Base-by-base conservation (phyloP, 2,797 vertebrate species). In the Poecilia picta region DNA sequence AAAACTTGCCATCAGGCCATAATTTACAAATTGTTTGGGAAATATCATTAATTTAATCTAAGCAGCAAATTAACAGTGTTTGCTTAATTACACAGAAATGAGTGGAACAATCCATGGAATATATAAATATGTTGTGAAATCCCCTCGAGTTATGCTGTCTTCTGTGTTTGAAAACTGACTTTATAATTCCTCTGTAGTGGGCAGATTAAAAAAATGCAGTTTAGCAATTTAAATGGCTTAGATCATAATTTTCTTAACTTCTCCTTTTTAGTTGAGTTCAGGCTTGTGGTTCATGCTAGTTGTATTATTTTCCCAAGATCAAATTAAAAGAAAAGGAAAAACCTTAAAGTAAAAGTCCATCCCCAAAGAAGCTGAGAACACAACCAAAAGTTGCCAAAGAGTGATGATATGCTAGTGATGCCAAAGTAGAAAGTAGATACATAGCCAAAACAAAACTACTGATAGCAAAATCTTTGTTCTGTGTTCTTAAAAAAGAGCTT, bases 21-120 rank as follows among this genome's bases (percentile, higher is more conserved):
- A 55, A 31, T 53, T 71, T 41, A 23, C 23, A 13, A 39, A 41
- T 28, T 82, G 43, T 83, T 87, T 73, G 74, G 76, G 76, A 79
- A 71, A 87, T 82, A 46, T 64, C 81, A 74, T 81, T 55, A 81
- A 66, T 84, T 83, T 75, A 76, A 71, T 81, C 13, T 73, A 43
- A 76, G 72, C 46, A 81, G 77, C 78, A 86, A 85, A 83, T 85
- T 85, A 90, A 84, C 70, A 73, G 53, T 16, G 45, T 73, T 83
- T 79, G 36, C 77, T 88, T 85, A 86, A 91, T 86, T 80, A 83
- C 59, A 85, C 55, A 68, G 36, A 76, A 64, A 86, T 80, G 8
- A 89, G 72, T 80, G 41, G 49, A 76, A 83, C 59, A 74, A 74
- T 78, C 66, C 43, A 70, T 80, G 62, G 62, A 80, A 74, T 53